Percentiles rank a stretch among this genome's conserved stretches.
Conservation (phyloP, 2,888 invertebrate genomes). For the Plagodis dolabraria region DNA sequence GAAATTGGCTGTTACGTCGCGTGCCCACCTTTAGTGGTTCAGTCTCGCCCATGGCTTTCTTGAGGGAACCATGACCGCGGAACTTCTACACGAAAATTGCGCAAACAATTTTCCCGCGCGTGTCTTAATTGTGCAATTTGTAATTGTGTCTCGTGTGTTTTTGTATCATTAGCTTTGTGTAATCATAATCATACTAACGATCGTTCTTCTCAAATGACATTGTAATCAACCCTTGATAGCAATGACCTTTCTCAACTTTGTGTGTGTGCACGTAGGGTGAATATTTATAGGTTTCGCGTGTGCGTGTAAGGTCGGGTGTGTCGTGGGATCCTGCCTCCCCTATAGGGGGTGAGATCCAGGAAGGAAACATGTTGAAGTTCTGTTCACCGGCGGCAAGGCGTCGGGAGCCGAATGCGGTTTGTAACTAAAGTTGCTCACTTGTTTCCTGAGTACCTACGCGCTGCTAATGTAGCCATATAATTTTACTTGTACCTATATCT, state of each 20-base stretch:
- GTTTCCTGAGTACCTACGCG: constrained; percentile 35
- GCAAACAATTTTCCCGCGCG: constrained; percentile 44
- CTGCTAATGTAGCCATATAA: constrained; percentile 34
- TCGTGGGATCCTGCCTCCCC: constrained; percentile 27
- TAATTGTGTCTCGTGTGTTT: constrained; percentile 42
- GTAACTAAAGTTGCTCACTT: constrained; percentile 54
- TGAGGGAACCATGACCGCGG: constrained; percentile 48
- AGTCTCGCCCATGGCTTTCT: constrained; percentile 73
- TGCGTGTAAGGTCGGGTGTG: constrained; percentile 44
- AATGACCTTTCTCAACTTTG: constrained; percentile 48
- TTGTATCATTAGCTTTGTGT: constrained; percentile 44
- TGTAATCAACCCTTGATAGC: constrained; percentile 36
- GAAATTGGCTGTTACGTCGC: constrained; percentile 73
- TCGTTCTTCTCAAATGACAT: constrained; percentile 38
- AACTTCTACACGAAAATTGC: constrained; percentile 32
- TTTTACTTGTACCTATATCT: constrained; percentile 30
- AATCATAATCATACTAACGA: constrained; percentile 36
- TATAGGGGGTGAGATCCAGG: constrained; percentile 49
- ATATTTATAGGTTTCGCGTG: constrained; percentile 35
- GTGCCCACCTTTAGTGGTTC: constrained; percentile 62
- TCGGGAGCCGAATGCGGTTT: constrained; percentile 79
- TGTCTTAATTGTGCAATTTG: constrained; percentile 40
- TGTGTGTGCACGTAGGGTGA: constrained; percentile 44
- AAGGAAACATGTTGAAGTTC: constrained; percentile 85
- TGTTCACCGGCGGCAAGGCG: constrained; percentile 85